Conservation (phyloP, 2,888 invertebrate species). For the Dryocosmus kuriphilus region DNA sequence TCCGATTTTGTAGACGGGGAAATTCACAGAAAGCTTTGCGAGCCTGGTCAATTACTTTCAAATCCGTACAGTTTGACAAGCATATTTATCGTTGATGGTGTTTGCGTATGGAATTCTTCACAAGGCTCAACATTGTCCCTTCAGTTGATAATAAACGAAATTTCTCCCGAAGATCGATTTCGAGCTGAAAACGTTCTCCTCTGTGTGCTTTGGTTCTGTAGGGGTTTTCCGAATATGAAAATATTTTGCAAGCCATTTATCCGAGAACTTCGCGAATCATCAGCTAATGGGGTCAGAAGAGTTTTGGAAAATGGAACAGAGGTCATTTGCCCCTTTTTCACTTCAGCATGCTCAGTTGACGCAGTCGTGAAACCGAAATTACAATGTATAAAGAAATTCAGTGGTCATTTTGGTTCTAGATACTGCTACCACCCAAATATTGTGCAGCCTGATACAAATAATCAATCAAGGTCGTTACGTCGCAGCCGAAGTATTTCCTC, state of each 20-base stretch:
- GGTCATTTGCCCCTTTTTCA: too few relatives aligned
- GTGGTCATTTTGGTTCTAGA: too few relatives aligned
- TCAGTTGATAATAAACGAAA: conserved; percentile 7
- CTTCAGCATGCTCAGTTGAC: too few relatives aligned
- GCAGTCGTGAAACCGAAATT: too few relatives aligned
- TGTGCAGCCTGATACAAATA: too few relatives aligned
- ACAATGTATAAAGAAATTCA: too few relatives aligned
- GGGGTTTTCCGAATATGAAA: conserved; percentile 4
- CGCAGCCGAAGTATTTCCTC: too few relatives aligned
- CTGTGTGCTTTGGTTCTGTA: not conserved
- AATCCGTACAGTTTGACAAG: conserved; percentile 15
- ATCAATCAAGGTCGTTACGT: too few relatives aligned
- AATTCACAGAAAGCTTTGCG: conserved; percentile 10
- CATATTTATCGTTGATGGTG: conserved; percentile 17
- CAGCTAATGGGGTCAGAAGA: too few relatives aligned
- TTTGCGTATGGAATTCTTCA: not conserved
- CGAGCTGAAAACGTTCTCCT: conserved; percentile 14
- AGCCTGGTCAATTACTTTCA: not conserved
- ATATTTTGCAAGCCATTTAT: not conserved
- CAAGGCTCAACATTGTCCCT: conserved; percentile 1
- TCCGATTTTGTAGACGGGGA: not conserved
- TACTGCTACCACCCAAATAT: too few relatives aligned
- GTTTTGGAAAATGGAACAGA: too few relatives aligned
- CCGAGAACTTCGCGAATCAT: not conserved
- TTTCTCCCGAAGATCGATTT: conserved; percentile 12